phyloP scores from a whole-genome alignment of 2,888 invertebrate species.

The Melieria crassipennis region DNA sequence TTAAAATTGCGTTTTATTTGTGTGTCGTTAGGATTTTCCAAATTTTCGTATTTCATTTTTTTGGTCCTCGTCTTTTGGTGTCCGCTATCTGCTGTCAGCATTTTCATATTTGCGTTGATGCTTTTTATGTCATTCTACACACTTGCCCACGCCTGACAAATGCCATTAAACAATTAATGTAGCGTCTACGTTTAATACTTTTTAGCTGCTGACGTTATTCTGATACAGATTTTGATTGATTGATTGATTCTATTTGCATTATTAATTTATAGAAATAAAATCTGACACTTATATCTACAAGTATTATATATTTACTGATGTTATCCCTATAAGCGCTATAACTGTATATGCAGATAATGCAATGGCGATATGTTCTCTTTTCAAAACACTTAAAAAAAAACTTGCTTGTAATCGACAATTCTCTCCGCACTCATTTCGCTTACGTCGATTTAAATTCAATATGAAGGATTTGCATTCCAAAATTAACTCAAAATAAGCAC shows the following conservation, averaged over 20 bases:
- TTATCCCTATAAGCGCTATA: no score
- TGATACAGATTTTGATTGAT: neutral
- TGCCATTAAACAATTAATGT: constrained; percentile 32
- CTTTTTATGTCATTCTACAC: constrained; percentile 25
- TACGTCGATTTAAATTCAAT: no score
- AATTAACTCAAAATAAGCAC: no score
- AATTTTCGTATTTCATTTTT: constrained; percentile 24
- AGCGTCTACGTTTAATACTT: constrained; percentile 14
- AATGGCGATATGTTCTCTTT: no score
- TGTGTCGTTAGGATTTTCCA: constrained; percentile 11
- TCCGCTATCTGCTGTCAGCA: neutral
- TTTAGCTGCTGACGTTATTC: no score
- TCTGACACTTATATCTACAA: neutral
- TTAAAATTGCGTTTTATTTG: constrained; percentile 25
- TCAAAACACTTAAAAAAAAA: no score
- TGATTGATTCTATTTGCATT: neutral
- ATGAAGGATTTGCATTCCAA: no score
- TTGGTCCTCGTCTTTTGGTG: constrained; percentile 21
- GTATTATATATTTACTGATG: no score
- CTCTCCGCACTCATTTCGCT: no score
- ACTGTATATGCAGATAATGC: no score
- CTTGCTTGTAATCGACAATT: no score
- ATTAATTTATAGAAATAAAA: neutral
- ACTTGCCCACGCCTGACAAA: constrained; percentile 31
- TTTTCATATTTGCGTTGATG: neutral